phyloP scores from a whole-genome alignment of 2,113 vertebrate species.

The Eonycteris spelaea region DNA sequence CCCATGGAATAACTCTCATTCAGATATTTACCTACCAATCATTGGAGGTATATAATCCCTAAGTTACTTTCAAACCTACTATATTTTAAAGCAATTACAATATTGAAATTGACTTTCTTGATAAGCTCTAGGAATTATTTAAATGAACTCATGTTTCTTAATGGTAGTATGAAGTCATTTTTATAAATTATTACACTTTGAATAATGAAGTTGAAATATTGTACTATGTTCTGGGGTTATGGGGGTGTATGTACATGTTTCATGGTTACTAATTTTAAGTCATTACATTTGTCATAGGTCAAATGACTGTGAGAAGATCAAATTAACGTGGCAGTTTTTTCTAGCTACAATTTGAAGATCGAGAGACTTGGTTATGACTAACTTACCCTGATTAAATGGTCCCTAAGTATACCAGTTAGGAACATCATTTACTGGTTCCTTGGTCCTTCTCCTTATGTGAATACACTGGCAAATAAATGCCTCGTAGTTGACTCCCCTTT shows the following conservation, averaged over 20 bases:
- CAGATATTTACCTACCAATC: not conserved
- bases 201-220: not conserved
- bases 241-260: not conserved
- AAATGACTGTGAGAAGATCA: not conserved
- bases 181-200: not conserved
- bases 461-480: not conserved
- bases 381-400: not conserved
- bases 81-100: not conserved
- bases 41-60: not conserved
- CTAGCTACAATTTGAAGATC: not conserved
- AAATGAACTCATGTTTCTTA: not conserved
- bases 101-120: constrained; percentile 1
- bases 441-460: not conserved
- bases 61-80: not conserved
- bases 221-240: not conserved
- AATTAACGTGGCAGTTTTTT: not conserved
- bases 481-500: not conserved
- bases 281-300: not conserved
- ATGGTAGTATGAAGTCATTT: not conserved
- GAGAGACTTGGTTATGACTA: not conserved
- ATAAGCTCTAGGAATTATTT: not conserved
- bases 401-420: not conserved
- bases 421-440: not conserved
- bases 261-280: not conserved
- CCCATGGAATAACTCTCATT: not conserved